Percentiles rank a stretch among this genome's conserved stretches.
phyloP scores from a whole-genome alignment of 2,888 invertebrate genomes.

The Orthonychiurus folsomi region DNA sequence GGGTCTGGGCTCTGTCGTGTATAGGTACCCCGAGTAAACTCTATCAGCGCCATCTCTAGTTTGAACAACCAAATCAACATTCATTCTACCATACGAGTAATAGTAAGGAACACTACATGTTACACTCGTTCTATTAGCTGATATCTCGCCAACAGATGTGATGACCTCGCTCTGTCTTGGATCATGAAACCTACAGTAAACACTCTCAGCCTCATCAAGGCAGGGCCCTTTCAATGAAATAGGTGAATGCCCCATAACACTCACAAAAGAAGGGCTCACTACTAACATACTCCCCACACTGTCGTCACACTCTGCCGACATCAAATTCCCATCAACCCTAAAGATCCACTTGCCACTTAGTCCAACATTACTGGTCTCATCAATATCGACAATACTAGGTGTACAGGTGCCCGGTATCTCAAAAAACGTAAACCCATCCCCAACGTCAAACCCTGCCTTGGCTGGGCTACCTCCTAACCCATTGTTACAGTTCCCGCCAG shows the following conservation, averaged over 20 bases:
- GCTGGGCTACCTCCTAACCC: slow-evolving; percentile 24
- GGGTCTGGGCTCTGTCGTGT: background rate
- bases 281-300: background rate
- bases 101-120: background rate
- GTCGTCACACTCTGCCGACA: background rate
- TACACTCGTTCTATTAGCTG: background rate
- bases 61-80: background rate
- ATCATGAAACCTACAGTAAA: background rate
- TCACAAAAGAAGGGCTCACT: background rate
- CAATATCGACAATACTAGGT: slow-evolving; percentile 12
- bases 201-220: background rate
- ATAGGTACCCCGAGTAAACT: background rate
- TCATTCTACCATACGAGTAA: background rate
- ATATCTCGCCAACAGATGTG: background rate
- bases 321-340: slow-evolving; percentile 19
- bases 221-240: background rate
- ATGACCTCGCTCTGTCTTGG: background rate
- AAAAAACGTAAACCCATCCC: slow-evolving; percentile 22
- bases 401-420: slow-evolving; percentile 19
- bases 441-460: slow-evolving; percentile 30
- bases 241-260: background rate
- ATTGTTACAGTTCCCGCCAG: slow-evolving; percentile 18
- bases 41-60: background rate
- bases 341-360: slow-evolving; percentile 28
- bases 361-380: slow-evolving; percentile 18